phyloP scores from a whole-genome alignment of 1,140 invertebrate species.

The Frieseomelitta varia region DNA sequence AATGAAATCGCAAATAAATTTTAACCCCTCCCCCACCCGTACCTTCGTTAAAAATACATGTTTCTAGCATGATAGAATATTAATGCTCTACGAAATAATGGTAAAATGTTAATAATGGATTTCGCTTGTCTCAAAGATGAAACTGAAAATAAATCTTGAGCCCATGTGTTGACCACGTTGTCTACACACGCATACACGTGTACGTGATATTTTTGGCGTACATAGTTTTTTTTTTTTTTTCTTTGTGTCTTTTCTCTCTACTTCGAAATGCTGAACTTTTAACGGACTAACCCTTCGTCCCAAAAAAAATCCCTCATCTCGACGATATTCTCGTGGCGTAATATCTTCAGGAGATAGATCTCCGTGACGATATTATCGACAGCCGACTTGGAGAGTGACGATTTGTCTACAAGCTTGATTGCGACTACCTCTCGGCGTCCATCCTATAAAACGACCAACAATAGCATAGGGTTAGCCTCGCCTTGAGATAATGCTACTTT shows the following conservation, averaged over 20 bases:
- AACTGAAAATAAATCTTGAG: too few species aligned
- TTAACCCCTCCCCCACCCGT: too few species aligned
- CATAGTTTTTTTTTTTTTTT: not conserved
- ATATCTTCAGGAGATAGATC: constrained; percentile 91
- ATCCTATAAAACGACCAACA: constrained; percentile 80
- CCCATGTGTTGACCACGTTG: not conserved
- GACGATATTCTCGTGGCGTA: constrained; percentile 93
- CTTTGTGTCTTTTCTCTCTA: too few species aligned
- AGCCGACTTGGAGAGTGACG: constrained; percentile 87
- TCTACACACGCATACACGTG: not conserved
- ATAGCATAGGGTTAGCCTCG: constrained; percentile 38
- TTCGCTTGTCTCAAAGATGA: too few species aligned
- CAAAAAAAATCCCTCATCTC: constrained; percentile 92
- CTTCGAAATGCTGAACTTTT: not conserved
- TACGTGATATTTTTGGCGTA: not conserved
- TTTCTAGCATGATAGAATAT: too few species aligned
- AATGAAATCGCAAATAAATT: too few species aligned
- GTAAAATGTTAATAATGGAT: too few species aligned
- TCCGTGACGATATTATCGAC: constrained; percentile 93
- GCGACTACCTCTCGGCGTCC: constrained; percentile 87
- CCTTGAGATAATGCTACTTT: constrained; percentile 44
- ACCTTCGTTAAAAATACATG: too few species aligned
- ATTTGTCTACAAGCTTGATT: constrained; percentile 92
- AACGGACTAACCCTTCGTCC: constrained; percentile 85
- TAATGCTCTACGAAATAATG: too few species aligned